A percentile compares a stretch with the other conserved stretches of the same genome.
These are phyloP conservation scores for Borostomias antarcticus DNA, from an alignment of 2,797 vertebrate genomes.

Conservation along the genomic window DNA sequence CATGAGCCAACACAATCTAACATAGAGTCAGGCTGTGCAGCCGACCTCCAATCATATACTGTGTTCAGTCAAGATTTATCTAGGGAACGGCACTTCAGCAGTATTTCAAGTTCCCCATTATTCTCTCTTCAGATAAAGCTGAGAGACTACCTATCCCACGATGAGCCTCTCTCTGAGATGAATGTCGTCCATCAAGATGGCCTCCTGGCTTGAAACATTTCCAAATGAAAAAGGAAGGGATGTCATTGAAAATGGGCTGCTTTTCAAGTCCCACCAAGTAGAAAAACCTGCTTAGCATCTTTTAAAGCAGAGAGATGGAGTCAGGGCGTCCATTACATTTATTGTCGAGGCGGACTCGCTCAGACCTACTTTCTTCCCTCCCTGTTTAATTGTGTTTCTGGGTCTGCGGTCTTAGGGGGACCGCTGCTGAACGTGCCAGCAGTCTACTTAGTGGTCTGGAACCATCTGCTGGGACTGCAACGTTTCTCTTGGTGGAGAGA, in stretches of 20 bases:
- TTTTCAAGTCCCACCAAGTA: conserved; percentile 39
- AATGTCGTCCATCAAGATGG: conserved; percentile 29
- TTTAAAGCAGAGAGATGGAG: conserved; percentile 14
- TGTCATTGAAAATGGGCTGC: conserved; percentile 21
- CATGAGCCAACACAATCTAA: too few species aligned
- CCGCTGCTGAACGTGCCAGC: conserved; percentile 35
- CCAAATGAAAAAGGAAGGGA: conserved; percentile 27
- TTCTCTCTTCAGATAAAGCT: conserved; percentile 17
- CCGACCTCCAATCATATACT: neutral
- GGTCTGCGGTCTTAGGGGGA: conserved; percentile 57
- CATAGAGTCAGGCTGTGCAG: neutral
- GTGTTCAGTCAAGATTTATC: neutral
- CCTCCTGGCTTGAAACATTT: conserved; percentile 12
- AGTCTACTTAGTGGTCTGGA: conserved; percentile 51
- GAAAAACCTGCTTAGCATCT: conserved; percentile 28
- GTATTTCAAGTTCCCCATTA: neutral
- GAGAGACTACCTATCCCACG: conserved; percentile 26
- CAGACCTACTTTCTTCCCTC: conserved; percentile 53
- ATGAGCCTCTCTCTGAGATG: conserved; percentile 30
- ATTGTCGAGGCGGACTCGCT: conserved; percentile 11
- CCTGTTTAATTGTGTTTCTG: conserved; percentile 56
- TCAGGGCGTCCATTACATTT: conserved; percentile 32
- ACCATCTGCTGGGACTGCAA: conserved; percentile 41
- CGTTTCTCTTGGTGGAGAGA: conserved; percentile 26
- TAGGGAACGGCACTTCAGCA: neutral